Conservation (phyloP, 2,797 vertebrate species). For the Gouania willdenowi region DNA sequence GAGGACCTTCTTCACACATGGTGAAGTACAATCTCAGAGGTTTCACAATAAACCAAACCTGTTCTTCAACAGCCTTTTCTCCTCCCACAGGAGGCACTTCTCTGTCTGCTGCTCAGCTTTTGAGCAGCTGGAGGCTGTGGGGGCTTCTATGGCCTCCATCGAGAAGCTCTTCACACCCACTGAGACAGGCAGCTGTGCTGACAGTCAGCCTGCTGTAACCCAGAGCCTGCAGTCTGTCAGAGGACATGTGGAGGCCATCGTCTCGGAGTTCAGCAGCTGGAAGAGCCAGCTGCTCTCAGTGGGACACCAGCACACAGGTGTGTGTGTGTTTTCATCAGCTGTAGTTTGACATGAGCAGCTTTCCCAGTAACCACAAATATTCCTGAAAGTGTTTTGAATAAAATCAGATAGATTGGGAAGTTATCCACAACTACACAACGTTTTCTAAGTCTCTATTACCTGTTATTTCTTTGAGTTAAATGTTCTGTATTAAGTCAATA, state of each 20-base stretch:
- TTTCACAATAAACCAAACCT: neutral
- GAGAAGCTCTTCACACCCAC: conserved; percentile 82
- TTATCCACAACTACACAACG: no score
- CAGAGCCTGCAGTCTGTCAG: conserved; percentile 80
- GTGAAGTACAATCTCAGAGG: conserved; percentile 53
- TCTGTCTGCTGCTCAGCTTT: conserved; percentile 77
- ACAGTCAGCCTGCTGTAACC: conserved; percentile 68
- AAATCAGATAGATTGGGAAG: no score
- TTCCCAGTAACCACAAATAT: no score
- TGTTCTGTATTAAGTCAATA: no score
- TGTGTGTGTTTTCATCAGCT: no score
- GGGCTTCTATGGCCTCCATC: conserved; percentile 73
- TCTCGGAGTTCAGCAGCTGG: conserved; percentile 85
- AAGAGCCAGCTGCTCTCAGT: conserved; percentile 77
- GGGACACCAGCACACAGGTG: conserved; percentile 52
- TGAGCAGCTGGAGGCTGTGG: conserved; percentile 74
- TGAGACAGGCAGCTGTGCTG: conserved; percentile 32
- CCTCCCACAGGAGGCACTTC: conserved; percentile 80
- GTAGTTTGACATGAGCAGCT: no score
- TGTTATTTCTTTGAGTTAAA: no score
- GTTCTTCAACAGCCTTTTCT: neutral
- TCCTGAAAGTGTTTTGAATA: no score
- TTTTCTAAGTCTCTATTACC: no score
- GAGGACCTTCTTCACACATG: conserved; percentile 81
- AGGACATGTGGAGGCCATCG: conserved; percentile 71